These are phyloP conservation scores for Saturnia pavonia DNA, from an alignment of 2,888 invertebrate species.

Conservation along the genomic window DNA sequence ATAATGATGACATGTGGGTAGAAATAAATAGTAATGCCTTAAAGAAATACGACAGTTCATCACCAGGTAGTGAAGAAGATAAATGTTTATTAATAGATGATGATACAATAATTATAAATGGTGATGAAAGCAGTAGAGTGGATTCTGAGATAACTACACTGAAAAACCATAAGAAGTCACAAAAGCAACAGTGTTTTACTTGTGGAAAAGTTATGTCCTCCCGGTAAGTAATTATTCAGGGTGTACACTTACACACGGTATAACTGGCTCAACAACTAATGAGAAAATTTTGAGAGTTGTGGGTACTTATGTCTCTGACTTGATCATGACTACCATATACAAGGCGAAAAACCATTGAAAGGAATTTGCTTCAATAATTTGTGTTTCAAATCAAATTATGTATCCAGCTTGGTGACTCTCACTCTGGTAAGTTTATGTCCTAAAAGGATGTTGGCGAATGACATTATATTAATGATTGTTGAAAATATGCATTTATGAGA, in stretches of 20 bases:
- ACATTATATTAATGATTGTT: too few species aligned
- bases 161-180: constrained; percentile 37
- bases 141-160: constrained; percentile 21
- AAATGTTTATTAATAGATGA: constrained; percentile 36
- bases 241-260: background rate
- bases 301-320: too few species aligned
- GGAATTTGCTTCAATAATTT: too few species aligned
- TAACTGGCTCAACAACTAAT: too few species aligned
- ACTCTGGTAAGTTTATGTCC: too few species aligned
- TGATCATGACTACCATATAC: too few species aligned
- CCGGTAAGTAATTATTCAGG: constrained; percentile 46
- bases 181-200: constrained; percentile 69
- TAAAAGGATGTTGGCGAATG: too few species aligned
- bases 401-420: too few species aligned
- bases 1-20: constrained; percentile 21
- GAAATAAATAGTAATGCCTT: constrained; percentile 6
- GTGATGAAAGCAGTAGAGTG: constrained; percentile 25
- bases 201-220: constrained; percentile 80
- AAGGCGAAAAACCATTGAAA: too few species aligned
- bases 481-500: too few species aligned
- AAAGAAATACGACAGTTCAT: constrained; percentile 23
- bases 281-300: too few species aligned
- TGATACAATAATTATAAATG: constrained; percentile 20
- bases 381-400: too few species aligned
- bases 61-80: constrained; percentile 39